Base-by-base conservation (phyloP, 2,113 vertebrate species). In the Lycaon pictus region DNA sequence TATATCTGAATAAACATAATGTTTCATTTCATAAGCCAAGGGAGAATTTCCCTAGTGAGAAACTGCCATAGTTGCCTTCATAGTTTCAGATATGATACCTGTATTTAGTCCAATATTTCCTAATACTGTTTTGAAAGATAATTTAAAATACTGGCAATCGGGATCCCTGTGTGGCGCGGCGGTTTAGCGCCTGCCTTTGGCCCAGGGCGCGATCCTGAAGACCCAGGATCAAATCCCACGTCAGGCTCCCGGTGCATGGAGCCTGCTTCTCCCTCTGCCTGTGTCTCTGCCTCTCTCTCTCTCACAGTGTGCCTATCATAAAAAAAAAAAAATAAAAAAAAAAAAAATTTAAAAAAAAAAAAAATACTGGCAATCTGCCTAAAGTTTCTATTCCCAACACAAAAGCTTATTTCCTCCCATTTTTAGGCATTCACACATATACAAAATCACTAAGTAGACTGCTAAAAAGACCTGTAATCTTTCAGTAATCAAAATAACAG, bases 101-200 rank as follows among this genome's bases (percentile, higher is more conserved):
- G 74, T 88, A 81, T 89, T 94, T 88, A 96, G 35, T 79, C 16
- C 60, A 90, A 48, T 4, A 35, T 85, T 94, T 62, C 13, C 60
- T 82, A 95, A 94, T 48, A 83, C 7, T 90, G 62, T 76, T 88
- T 91, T 58, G 29, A 95, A 90, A 86, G 96, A 55, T 20, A 13
- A 91, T 56, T 88, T 89, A 81, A 97, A 96, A 80, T 37, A 89
- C 48, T 89, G 74, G n/a, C 51, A 85, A 80, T 79, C 37, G n/a
- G n/a, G n/a, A n/a, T n/a, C n/a, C n/a, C n/a, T n/a, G n/a, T n/a
- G n/a, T n/a, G n/a, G n/a, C n/a, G n/a, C n/a, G n/a, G n/a, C n/a
- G n/a, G n/a, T n/a, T n/a, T n/a, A n/a, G n/a, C n/a, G n/a, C n/a
- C n/a, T n/a, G n/a, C n/a, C n/a, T n/a, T n/a, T n/a, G n/a, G n/a